A percentile compares a stretch with the other conserved stretches of the same genome.
These are phyloP conservation scores for Zhuqinia jingwanae DNA, from an alignment of 2,888 invertebrate species.

Conservation along the genomic window DNA sequence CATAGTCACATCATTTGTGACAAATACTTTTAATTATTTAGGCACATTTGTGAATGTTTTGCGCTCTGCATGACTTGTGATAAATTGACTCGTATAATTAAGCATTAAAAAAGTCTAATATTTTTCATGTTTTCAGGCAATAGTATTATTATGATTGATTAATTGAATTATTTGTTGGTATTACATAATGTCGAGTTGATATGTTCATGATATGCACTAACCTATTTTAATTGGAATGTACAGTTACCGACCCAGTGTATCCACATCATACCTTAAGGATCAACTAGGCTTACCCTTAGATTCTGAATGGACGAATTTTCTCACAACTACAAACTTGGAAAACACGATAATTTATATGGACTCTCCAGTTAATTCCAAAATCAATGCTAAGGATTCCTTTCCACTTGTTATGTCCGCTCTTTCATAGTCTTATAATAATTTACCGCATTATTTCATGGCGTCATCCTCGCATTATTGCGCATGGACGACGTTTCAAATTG, in stretches of 20 bases:
- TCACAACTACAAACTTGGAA: conserved; percentile 78
- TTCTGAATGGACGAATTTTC: conserved; percentile 78
- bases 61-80: neutral
- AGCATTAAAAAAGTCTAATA: conserved; percentile 36
- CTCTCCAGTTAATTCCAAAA: conserved; percentile 78
- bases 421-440: conserved; percentile 46
- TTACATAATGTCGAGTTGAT: conserved; percentile 11
- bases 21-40: neutral
- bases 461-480: conserved; percentile 34
- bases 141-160: neutral
- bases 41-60: neutral
- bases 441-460: conserved; percentile 27
- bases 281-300: conserved; percentile 78
- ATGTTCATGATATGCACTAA: conserved; percentile 49
- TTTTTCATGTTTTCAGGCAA: conserved; percentile 66
- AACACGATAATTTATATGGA: conserved; percentile 78
- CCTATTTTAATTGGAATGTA: conserved; percentile 73
- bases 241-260: conserved; percentile 79
- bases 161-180: neutral
- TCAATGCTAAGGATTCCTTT: conserved; percentile 78
- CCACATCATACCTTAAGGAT: conserved; percentile 78
- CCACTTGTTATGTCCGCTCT: conserved; percentile 75
- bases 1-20: conserved; percentile 6
- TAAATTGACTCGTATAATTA: neutral
- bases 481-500: conserved; percentile 2